These are phyloP conservation scores for Seladonia tumulorum DNA, from an alignment of 2,888 invertebrate genomes.

Conservation along the genomic window DNA sequence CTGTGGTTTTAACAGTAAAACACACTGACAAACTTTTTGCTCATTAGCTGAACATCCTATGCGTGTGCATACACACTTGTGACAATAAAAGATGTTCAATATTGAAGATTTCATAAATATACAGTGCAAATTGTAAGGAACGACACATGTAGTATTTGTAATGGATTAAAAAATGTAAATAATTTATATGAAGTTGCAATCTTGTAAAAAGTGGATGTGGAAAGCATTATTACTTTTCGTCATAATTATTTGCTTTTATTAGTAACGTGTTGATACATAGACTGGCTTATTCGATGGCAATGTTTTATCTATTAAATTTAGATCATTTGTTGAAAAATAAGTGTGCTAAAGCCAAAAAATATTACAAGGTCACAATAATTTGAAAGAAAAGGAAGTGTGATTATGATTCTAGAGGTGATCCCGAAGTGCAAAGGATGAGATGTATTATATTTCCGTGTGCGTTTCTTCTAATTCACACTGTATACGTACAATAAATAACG, in stretches of 20 bases:
- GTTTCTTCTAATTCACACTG: background rate
- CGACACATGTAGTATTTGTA: background rate
- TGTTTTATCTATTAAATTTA: background rate
- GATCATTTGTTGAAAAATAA: background rate
- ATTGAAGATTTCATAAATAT: constrained; percentile 31
- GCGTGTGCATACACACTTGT: constrained; percentile 15
- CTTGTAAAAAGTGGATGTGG: background rate
- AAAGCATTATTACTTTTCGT: background rate
- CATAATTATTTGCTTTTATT: background rate
- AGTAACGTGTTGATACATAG: background rate
- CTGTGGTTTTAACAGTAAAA: constrained; percentile 16
- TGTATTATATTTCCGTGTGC: background rate
- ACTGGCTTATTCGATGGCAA: background rate
- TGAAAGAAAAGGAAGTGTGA: too few relatives aligned
- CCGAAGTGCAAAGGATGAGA: background rate
- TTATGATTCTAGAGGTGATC: background rate
- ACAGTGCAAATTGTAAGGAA: constrained; percentile 11
- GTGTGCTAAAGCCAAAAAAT: too few relatives aligned
- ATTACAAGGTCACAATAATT: too few relatives aligned
- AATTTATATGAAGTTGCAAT: background rate
- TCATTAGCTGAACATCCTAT: constrained; percentile 33
- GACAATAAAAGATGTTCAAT: constrained; percentile 22
- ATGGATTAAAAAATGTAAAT: background rate
- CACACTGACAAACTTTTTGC: constrained; percentile 11
- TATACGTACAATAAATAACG: constrained; percentile 33